These are phyloP conservation scores for Nineta flava DNA, from an alignment of 2,888 invertebrate species.

Conservation along the genomic window DNA sequence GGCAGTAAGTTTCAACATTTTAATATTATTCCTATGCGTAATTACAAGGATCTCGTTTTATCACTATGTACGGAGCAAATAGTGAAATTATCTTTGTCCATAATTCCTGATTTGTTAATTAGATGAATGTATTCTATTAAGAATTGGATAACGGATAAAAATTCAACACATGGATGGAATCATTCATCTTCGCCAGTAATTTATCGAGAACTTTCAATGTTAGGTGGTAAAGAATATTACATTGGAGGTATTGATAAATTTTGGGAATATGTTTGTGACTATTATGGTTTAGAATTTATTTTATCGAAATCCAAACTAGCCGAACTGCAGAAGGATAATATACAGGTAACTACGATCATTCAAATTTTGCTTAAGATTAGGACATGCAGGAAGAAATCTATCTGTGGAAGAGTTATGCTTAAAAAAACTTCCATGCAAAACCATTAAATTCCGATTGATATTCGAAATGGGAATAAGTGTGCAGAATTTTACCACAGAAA, in stretches of 20 bases:
- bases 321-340: slow-evolving; percentile 18
- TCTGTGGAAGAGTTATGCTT: too few species aligned
- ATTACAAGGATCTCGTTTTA: too few species aligned
- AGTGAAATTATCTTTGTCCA: too few species aligned
- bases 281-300: slow-evolving; percentile 31
- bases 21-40: too few species aligned
- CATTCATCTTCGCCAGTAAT: slow-evolving; percentile 36
- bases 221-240: slow-evolving; percentile 35
- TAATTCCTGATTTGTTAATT: not conserved
- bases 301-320: slow-evolving; percentile 20
- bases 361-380: not conserved
- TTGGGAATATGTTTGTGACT: slow-evolving; percentile 43
- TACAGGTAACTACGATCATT: slow-evolving; percentile 14
- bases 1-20: slow-evolving; percentile 30
- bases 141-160: slow-evolving; percentile 34
- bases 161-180: slow-evolving; percentile 37
- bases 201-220: slow-evolving; percentile 41
- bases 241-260: slow-evolving; percentile 43
- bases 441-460: too few species aligned
- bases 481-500: too few species aligned
- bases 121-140: slow-evolving; percentile 15
- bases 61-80: too few species aligned
- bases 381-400: too few species aligned
- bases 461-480: too few species aligned
- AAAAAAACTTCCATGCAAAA: too few species aligned